Percentiles rank a stretch among this genome's conserved stretches.
These are phyloP conservation scores for Aeoliscus strigatus DNA, from an alignment of 2,797 vertebrate species.

Conservation along the genomic window DNA sequence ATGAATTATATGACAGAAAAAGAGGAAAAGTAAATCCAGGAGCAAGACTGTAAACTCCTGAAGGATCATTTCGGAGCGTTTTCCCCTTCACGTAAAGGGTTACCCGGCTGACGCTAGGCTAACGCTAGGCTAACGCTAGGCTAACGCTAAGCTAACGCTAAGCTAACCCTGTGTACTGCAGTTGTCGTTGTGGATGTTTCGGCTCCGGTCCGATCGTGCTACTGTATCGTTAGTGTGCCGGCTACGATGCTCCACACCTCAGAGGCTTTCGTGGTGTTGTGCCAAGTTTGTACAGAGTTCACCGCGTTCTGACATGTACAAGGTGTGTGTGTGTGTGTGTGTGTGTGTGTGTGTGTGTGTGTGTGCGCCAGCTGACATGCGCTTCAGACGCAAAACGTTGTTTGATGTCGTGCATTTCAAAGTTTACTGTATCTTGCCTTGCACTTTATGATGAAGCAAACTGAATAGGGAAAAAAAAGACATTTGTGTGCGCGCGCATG, in stretches of 20 bases:
- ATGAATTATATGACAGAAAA: too few species aligned
- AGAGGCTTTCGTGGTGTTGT: constrained; percentile 71
- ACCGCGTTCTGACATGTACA: constrained; percentile 45
- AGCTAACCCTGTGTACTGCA: too few species aligned
- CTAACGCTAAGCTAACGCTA: too few species aligned
- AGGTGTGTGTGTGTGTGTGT: not conserved
- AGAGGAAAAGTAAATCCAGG: too few species aligned
- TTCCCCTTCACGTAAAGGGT: too few species aligned
- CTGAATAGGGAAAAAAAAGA: constrained; percentile 48
- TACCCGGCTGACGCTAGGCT: too few species aligned
- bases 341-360: constrained; percentile 8
- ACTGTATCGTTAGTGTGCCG: constrained; percentile 62
- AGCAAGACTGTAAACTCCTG: too few species aligned
- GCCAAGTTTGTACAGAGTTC: constrained; percentile 66
- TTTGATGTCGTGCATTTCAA: constrained; percentile 74
- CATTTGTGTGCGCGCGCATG: constrained; percentile 27
- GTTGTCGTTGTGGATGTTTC: too few species aligned
- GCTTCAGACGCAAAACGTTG: constrained; percentile 28
- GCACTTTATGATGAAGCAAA: constrained; percentile 77
- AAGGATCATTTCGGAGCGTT: too few species aligned
- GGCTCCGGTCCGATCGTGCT: too few species aligned
- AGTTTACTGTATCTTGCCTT: constrained; percentile 77
- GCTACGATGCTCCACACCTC: constrained; percentile 52
- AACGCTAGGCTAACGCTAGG: too few species aligned
- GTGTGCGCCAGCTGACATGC: constrained; percentile 12